Conservation (phyloP, 1,140 invertebrate species). For the Sitodiplosis mosellana region DNA sequence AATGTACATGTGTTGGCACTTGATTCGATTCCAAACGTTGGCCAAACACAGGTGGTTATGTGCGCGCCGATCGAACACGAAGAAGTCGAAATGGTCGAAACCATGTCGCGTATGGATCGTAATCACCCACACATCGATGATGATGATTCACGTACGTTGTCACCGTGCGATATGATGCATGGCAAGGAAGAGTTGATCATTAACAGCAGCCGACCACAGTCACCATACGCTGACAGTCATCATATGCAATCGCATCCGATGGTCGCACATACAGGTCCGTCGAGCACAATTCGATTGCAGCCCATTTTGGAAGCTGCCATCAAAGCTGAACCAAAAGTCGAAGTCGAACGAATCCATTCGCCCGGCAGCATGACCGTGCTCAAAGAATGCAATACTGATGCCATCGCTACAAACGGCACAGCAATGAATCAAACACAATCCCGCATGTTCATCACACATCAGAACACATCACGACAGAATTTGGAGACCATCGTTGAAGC, state of each 20-base stretch:
- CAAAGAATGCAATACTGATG: slow-evolving; percentile 14
- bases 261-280: slow-evolving; percentile 14
- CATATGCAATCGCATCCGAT: slow-evolving; percentile 3
- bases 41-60: slow-evolving; percentile 23
- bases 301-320: slow-evolving; percentile 66
- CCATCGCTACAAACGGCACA: background rate
- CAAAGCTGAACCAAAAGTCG: slow-evolving; percentile 68
- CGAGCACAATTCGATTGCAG: slow-evolving; percentile 29
- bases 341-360: slow-evolving; percentile 41
- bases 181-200: slow-evolving; percentile 6
- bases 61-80: slow-evolving; percentile 24
- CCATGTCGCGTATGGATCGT: too few relatives aligned
- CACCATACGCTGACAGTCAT: background rate
- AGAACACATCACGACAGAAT: slow-evolving; percentile 76
- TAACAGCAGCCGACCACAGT: background rate
- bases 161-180: slow-evolving; percentile 7
- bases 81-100: slow-evolving; percentile 3
- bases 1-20: slow-evolving; percentile 1
- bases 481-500: slow-evolving; percentile 95
- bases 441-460: background rate
- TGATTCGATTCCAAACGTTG: slow-evolving; percentile 8
- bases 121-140: slow-evolving; percentile 14
- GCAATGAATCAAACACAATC: background rate
- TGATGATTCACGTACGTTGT: slow-evolving; percentile 7
- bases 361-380: slow-evolving; percentile 12